Evolutionary conservation across 2,888 invertebrate species (phyloP).

Genomic region (Antheraea yamamai): DNA sequence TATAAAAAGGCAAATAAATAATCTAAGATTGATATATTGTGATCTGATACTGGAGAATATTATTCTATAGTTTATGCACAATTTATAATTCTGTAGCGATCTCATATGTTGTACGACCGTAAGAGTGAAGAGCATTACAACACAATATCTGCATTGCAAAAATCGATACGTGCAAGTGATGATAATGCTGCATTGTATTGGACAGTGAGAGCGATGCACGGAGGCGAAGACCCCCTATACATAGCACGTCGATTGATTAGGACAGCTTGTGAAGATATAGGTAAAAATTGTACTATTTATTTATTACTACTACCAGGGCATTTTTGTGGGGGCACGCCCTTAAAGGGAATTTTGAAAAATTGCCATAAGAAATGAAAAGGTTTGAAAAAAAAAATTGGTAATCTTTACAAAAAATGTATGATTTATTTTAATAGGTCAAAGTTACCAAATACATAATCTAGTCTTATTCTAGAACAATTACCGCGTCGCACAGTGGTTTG

Average conservation of each 20-base stretch:
- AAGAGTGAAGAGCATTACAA: constrained; percentile 93
- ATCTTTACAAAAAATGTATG: too few relatives aligned
- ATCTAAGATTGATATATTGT: not conserved
- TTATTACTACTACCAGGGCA: too few relatives aligned
- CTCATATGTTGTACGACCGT: constrained; percentile 89
- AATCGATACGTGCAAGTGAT: constrained; percentile 90
- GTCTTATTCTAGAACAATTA: too few relatives aligned
- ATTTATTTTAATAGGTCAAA: too few relatives aligned
- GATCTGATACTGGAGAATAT: not conserved
- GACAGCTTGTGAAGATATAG: constrained; percentile 90
- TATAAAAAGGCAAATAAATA: too few relatives aligned
- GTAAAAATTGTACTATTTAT: constrained; percentile 52
- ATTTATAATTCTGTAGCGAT: constrained; percentile 75
- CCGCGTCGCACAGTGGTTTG: too few relatives aligned
- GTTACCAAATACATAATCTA: too few relatives aligned
- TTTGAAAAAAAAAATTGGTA: too few relatives aligned
- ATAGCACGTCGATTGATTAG: constrained; percentile 89
- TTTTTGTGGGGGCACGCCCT: too few relatives aligned
- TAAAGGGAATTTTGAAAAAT: too few relatives aligned
- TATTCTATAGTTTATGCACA: not conserved
- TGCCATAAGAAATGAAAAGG: too few relatives aligned
- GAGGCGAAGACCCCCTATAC: constrained; percentile 90
- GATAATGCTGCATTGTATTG: constrained; percentile 92
- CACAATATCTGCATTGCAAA: constrained; percentile 90
- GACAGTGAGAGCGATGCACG: constrained; percentile 89